Conservation (phyloP, 2,113 vertebrate species). For the Ornithorhynchus anatinus region DNA sequence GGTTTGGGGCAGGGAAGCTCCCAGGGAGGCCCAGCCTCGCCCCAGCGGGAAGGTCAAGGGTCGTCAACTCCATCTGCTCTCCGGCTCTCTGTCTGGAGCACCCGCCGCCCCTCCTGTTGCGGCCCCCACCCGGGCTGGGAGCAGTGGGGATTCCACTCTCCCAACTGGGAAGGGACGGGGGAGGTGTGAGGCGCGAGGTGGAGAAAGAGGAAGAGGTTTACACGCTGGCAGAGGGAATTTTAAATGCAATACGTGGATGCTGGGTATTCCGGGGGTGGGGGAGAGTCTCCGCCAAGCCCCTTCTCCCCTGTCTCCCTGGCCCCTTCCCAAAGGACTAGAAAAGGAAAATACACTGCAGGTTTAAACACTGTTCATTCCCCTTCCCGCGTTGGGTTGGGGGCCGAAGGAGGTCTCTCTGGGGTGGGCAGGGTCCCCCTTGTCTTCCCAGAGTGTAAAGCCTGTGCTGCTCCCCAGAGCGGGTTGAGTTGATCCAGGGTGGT, state of each 20-base stretch:
- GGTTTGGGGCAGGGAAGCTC: slow-evolving; percentile 11
- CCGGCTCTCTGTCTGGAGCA: background rate
- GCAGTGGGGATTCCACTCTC: background rate
- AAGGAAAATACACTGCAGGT: slow-evolving; percentile 18
- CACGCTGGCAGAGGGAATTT: slow-evolving; percentile 17
- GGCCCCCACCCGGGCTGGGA: background rate
- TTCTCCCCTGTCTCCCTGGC: too few relatives aligned
- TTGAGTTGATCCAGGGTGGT: too few relatives aligned
- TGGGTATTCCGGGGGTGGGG: slow-evolving; percentile 12
- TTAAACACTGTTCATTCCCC: slow-evolving; percentile 32
- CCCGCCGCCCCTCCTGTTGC: background rate
- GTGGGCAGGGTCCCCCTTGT: too few relatives aligned
- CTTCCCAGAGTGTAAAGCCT: too few relatives aligned
- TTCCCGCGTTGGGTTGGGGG: background rate
- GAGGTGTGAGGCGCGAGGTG: background rate
- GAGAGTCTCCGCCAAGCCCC: slow-evolving; percentile 3
- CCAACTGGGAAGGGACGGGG: background rate
- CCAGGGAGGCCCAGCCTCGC: background rate
- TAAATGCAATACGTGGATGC: slow-evolving; percentile 41
- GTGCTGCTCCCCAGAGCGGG: background rate
- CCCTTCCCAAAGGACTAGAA: slow-evolving; percentile 12
- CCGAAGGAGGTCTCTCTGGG: slow-evolving; percentile 22
- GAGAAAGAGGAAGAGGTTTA: background rate
- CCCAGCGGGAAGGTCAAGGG: background rate
- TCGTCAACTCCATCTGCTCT: background rate